Evolutionary conservation across 2,888 invertebrate genomes (phyloP), one percentile per base, ranked within the genome.

Genomic region (Alcis repandata): DNA sequence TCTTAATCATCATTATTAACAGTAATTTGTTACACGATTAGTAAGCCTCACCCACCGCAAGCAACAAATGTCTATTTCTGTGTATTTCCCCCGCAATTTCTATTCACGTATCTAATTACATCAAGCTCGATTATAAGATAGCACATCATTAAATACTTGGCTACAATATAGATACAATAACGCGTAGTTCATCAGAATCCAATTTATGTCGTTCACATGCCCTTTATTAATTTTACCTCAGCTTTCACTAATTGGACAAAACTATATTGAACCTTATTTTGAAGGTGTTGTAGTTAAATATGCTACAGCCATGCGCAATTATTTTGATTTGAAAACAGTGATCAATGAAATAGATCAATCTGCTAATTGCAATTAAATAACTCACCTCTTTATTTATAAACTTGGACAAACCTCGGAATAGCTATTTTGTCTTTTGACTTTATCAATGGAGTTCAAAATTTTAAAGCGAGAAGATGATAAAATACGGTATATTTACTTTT

Each of bases 171-270:
- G n/a, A n/a, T 60, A 63, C 58, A 63, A 59, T 65, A 61, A 51
- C 40, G 32, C 36, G 48, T 66, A 63, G 63, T 61, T 65, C 57
- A 67, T 56, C 63, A 59, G 59, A 67, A 70, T 67, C 69, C 71
- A 71, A 71, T 70, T 70, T 70, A 57, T 67, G 69, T 67, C 69
- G 51, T 68, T 67, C 67, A 62, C 68, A 69, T 68, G 58, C 66
- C 52, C 57, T 59, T 63, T 64, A 68, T 69, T 69, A 71, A 69
- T 66, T 69, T 66, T 46, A 63, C 66, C 69, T 67, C 62, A 67
- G 62, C 57, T 27, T 67, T 59, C 56, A 54, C 46, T 53, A 63
- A 68, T 61, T 58, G 41, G 40, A 51, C 8, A 45, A 57, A 59
- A 45, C 45, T 52, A 67, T 53, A 59, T 15, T 41, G 33, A 54